Conservation (phyloP, 2,888 invertebrate species). For the Monoplex corrugatus region DNA sequence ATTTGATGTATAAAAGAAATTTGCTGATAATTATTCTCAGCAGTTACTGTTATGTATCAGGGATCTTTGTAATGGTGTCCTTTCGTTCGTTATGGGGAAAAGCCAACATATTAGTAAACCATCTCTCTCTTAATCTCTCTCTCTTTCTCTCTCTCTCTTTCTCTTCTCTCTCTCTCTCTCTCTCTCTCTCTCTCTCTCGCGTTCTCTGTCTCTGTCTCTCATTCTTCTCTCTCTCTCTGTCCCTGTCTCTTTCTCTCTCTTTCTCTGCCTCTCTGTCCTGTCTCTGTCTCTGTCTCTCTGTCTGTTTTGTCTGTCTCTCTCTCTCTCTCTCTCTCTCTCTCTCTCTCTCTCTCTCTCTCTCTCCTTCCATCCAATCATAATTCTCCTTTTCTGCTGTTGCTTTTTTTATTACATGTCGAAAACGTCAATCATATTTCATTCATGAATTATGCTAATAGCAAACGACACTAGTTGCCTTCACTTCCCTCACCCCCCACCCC, state of each 20-base stretch:
- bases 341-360: neutral
- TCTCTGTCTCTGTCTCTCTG: neutral
- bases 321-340: neutral
- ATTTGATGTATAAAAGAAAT: too few relatives aligned
- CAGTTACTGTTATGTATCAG: too few relatives aligned
- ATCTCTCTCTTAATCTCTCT: neutral
- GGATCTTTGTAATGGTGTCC: too few relatives aligned
- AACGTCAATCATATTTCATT: too few relatives aligned
- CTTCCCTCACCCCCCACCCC: too few relatives aligned
- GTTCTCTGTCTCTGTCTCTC: neutral
- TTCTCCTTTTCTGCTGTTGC: too few relatives aligned
- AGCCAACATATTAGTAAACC: too few relatives aligned
- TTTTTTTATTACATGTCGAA: too few relatives aligned
- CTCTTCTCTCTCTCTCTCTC: neutral
- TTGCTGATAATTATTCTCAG: too few relatives aligned
- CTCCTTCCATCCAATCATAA: neutral
- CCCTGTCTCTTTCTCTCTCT: neutral
- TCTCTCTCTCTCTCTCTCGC: neutral
- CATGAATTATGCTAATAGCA: too few relatives aligned
- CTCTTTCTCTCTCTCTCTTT: neutral
- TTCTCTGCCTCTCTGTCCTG: neutral
- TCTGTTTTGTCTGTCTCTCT: neutral
- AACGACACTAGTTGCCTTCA: too few relatives aligned
- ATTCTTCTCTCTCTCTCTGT: neutral
- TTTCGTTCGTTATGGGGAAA: too few relatives aligned